These are phyloP conservation scores for Carterocephalus palaemon DNA, from an alignment of 2,888 invertebrate genomes.

Conservation along the genomic window DNA sequence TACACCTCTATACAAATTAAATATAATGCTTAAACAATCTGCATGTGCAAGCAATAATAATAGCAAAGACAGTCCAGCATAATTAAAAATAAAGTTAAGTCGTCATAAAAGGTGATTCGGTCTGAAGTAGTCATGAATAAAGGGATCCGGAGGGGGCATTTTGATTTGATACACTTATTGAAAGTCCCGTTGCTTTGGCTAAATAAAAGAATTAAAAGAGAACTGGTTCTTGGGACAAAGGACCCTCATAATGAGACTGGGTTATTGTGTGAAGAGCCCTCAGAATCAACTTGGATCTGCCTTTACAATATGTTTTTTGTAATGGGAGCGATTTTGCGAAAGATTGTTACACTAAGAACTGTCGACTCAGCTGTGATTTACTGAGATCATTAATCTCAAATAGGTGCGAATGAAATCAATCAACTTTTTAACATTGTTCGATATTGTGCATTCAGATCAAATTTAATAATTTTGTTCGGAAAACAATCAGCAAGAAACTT, in stretches of 20 bases:
- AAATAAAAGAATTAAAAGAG: conserved; percentile 60
- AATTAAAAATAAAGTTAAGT: conserved; percentile 68
- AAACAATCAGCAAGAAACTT: no score
- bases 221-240: conserved; percentile 78
- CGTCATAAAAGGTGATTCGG: conserved; percentile 43
- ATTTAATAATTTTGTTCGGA: no score
- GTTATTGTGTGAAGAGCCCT: conserved; percentile 74
- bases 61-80: conserved; percentile 50
- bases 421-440: no score
- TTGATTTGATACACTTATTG: conserved; percentile 75
- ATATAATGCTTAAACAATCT: not conserved
- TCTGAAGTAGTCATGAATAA: conserved; percentile 67
- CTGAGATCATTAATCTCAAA: conserved; percentile 15
- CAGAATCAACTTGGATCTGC: conserved; percentile 56
- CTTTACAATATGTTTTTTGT: conserved; percentile 65
- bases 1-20: no score
- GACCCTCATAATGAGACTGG: conserved; percentile 75
- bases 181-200: conserved; percentile 62
- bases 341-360: conserved; percentile 27
- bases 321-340: conserved; percentile 48
- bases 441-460: no score
- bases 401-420: conserved; percentile 1
- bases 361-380: conserved; percentile 17
- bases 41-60: conserved; percentile 25
- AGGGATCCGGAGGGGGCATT: conserved; percentile 61